Percentiles rank a stretch among this genome's conserved stretches.
phyloP scores from a whole-genome alignment of 2,888 invertebrate species.

The Pseudanteris insignis region DNA sequence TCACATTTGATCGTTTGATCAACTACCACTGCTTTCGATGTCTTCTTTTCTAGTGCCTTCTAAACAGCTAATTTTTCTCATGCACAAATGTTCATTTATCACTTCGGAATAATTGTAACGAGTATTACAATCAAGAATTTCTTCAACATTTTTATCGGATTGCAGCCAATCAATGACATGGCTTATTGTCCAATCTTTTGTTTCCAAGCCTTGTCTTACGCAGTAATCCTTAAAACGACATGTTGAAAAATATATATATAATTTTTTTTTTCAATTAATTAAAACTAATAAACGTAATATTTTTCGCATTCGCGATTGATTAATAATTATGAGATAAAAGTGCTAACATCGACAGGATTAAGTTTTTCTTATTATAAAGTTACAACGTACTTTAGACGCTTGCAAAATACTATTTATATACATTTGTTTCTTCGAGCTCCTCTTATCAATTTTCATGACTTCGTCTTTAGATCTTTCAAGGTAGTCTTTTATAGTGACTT shows the following conservation, averaged over 20 bases:
- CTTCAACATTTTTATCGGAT: neutral
- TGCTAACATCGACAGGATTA: neutral
- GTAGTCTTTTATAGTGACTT: constrained; percentile 43
- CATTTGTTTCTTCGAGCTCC: constrained; percentile 39
- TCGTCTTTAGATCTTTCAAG: constrained; percentile 24
- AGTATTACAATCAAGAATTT: constrained; percentile 1
- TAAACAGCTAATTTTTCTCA: constrained; percentile 47
- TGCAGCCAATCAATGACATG: constrained; percentile 48
- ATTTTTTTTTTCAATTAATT: too few relatives aligned
- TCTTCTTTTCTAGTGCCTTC: constrained; percentile 48
- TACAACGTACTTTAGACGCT: constrained; percentile 51
- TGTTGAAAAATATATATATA: too few relatives aligned
- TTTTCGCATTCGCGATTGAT: too few relatives aligned
- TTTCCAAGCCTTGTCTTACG: constrained; percentile 46
- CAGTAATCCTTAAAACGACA: constrained; percentile 51
- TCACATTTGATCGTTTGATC: too few relatives aligned
- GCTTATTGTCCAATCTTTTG: constrained; percentile 50
- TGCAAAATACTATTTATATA: constrained; percentile 51
- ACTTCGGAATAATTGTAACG: constrained; percentile 49
- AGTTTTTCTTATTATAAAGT: neutral
- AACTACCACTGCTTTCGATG: constrained; percentile 48
- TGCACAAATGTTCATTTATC: constrained; percentile 49
- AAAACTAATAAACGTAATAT: too few relatives aligned
- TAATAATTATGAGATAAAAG: too few relatives aligned
- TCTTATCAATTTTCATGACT: constrained; percentile 1